Percentiles rank a stretch among this genome's conserved stretches.
phyloP scores from a whole-genome alignment of 2,113 vertebrate species.

The Nanger granti region DNA sequence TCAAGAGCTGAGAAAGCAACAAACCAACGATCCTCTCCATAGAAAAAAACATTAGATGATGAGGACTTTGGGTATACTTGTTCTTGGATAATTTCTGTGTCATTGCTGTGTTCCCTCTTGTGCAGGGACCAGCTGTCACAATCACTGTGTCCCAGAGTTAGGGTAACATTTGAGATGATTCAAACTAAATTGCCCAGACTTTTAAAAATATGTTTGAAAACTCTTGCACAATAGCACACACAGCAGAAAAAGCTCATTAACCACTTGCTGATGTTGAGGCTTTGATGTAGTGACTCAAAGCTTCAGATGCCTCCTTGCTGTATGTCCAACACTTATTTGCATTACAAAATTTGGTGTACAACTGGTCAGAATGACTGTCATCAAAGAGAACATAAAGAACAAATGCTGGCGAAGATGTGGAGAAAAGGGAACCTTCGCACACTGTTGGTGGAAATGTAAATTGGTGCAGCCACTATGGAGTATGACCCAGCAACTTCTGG shows the following conservation, averaged over 20 bases:
- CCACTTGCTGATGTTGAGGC: not conserved
- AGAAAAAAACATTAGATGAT: not conserved
- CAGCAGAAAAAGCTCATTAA: not conserved
- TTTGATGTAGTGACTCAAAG: not conserved
- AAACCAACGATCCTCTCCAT: not conserved
- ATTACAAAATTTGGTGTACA: not conserved
- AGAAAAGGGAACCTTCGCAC: not conserved
- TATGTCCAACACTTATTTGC: not conserved
- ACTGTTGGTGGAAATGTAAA: not conserved
- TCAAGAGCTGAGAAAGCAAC: not conserved
- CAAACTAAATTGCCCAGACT: not conserved
- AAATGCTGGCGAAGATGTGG: accelerated
- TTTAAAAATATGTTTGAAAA: not conserved
- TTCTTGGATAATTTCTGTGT: not conserved
- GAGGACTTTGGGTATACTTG: not conserved
- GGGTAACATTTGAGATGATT: conserved; percentile 22
- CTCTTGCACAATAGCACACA: not conserved
- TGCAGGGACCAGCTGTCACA: not conserved
- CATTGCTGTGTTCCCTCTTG: not conserved
- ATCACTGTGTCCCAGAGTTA: not conserved
- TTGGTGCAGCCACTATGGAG: not conserved
- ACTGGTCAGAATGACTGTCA: not conserved
- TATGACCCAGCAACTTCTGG: not conserved
- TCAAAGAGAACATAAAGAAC: not conserved
- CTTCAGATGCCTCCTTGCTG: not conserved